Evolutionary conservation across 2,888 invertebrate genomes (phyloP).

Genomic region (Abrostola tripartita): DNA sequence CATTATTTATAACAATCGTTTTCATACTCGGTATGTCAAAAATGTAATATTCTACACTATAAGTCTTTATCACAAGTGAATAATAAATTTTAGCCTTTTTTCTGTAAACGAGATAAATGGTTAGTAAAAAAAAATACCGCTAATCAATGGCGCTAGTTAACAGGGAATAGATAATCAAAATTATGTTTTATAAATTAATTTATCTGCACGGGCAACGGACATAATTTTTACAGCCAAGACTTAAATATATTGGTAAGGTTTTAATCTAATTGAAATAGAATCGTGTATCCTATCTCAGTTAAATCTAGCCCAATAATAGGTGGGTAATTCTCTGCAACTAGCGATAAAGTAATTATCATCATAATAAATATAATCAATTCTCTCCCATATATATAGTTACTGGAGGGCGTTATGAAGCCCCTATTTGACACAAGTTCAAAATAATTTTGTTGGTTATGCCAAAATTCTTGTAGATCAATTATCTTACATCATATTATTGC

Average conservation of each 20-base stretch:
- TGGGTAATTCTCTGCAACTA: slow-evolving; percentile 35
- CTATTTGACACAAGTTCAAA: slow-evolving; percentile 7
- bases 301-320: slow-evolving; percentile 15
- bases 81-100: slow-evolving; percentile 31
- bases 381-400: neutral
- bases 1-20: slow-evolving; percentile 50
- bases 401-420: neutral
- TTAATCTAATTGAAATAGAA: neutral
- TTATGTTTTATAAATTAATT: neutral
- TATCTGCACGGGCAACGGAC: neutral
- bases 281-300: slow-evolving; percentile 25
- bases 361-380: neutral
- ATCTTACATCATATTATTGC: slow-evolving; percentile 32
- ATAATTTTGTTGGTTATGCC: neutral
- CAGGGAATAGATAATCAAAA: slow-evolving; percentile 26
- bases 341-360: slow-evolving; percentile 4
- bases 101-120: slow-evolving; percentile 26
- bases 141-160: slow-evolving; percentile 33
- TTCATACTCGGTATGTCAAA: slow-evolving; percentile 47
- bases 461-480: slow-evolving; percentile 7
- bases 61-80: slow-evolving; percentile 56
- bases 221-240: slow-evolving; percentile 3
- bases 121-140: slow-evolving; percentile 40
- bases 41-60: slow-evolving; percentile 48
- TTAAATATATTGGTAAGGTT: neutral